Conservation (phyloP, 2,797 vertebrate genomes). For the Loris lydekkerianus region DNA sequence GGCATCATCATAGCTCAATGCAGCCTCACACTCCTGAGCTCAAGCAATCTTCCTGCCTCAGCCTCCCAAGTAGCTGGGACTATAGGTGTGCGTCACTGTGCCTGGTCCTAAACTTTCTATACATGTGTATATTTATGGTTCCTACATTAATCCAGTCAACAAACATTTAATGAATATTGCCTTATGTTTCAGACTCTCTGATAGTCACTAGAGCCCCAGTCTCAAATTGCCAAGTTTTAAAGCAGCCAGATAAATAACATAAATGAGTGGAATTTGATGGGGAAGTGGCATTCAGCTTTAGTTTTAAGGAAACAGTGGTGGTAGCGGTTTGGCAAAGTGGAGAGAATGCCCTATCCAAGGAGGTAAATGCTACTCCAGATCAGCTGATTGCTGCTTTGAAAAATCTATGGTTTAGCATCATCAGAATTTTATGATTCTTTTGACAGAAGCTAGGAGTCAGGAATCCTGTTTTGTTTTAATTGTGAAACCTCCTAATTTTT, state of each 20-base stretch:
- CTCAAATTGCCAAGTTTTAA: slow-evolving; percentile 25
- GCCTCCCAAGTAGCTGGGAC: not conserved
- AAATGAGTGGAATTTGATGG: slow-evolving; percentile 7
- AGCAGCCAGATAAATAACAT: slow-evolving; percentile 5
- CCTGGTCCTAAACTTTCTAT: not conserved
- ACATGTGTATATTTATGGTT: not conserved
- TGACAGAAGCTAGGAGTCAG: slow-evolving; percentile 30
- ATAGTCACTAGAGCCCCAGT: not conserved
- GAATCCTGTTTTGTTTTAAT: slow-evolving; percentile 48
- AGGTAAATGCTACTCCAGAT: slow-evolving; percentile 7
- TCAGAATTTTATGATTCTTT: slow-evolving; percentile 57
- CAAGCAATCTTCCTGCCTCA: not conserved
- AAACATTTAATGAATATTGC: not conserved
- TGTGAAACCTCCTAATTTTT: not conserved
- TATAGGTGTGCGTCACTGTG: not conserved
- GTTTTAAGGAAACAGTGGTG: slow-evolving; percentile 14
- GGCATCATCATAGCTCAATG: not conserved
- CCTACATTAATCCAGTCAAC: slow-evolving; percentile 37
- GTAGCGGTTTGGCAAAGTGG: slow-evolving; percentile 6
- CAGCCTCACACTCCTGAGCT: not conserved
- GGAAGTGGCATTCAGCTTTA: slow-evolving; percentile 41
- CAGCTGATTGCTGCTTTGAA: not conserved
- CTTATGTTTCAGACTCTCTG: slow-evolving; percentile 26
- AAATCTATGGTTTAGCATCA: not conserved
- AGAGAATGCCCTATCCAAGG: not conserved